Evolutionary conservation across 1,140 invertebrate species (phyloP), one percentile per base, ranked within the genome.

Genomic region (Drosophila guanche): DNA sequence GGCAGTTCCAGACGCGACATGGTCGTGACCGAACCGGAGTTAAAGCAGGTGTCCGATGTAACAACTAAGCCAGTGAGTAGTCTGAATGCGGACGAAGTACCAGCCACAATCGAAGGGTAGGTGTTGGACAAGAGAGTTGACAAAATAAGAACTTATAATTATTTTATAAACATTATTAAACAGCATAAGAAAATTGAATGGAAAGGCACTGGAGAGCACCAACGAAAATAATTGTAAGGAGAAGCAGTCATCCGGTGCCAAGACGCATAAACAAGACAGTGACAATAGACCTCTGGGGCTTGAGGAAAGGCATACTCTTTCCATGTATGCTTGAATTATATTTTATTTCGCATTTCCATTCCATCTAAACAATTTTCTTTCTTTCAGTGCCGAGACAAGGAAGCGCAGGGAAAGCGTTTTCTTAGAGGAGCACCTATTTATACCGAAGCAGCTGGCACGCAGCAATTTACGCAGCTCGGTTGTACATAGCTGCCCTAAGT

Each of bases 331-430:
- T 37, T 12, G 10, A 6, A 37, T 51, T 23, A 7, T 7, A 2
- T 20, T 33, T 20, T 5, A 10, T 6, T 14, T 52, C 2, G 14
- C 16, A 20, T 20, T 1, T 20, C 16, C 16, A 20, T 47, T 27
- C 2, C 10, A 46, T 33, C 5, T 5, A 5, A 12, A 16, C 7
- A 23, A n/a, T 23, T 46, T 1, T 20, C n/a, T 3, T 27, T 10
- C 22, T 47, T 42, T 4, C 16, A 85, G 80, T 40, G 83, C 83
- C n/a, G 83, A 86, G 56, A 88, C 83, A 0, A 86, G 88, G 10
- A 86, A 86, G 40, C 78, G 83, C 3, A 67, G 83, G 2, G 83
- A 66, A 5, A 83, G 78, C 41, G 79, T 83, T 16, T 88, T 66
- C 20, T 83, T 66, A 1, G 60, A 50, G 8, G 75, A 76, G 14